Percentiles rank a stretch among this genome's conserved stretches.
Conservation (phyloP, 2,797 vertebrate species). For the Neomorphus geoffroyi region DNA sequence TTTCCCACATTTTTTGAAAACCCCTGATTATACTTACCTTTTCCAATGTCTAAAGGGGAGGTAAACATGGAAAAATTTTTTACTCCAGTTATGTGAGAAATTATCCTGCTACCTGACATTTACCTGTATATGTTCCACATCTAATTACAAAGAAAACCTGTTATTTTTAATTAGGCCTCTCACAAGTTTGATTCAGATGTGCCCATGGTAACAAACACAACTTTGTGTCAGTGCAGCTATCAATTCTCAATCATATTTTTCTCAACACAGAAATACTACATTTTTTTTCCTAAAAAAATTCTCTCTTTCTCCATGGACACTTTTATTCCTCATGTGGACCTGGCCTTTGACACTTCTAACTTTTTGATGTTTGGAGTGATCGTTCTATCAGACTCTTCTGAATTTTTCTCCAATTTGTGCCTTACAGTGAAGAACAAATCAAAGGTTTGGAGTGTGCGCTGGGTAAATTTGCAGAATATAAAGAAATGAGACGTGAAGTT, state of each 20-base stretch:
- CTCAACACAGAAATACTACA: neutral
- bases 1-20: neutral
- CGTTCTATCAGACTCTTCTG: neutral
- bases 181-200: neutral
- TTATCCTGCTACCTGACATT: neutral
- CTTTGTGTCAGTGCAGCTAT: neutral
- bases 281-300: neutral
- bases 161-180: neutral
- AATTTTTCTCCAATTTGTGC: neutral
- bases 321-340: neutral
- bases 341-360: neutral
- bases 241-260: neutral
- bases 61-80: neutral
- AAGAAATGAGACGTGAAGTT: neutral
- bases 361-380: neutral
- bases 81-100: neutral
- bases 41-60: neutral
- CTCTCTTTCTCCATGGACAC: neutral
- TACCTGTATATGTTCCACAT: neutral
- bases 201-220: neutral
- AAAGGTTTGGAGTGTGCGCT: accelerated
- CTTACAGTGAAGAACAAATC: neutral
- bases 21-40: neutral
- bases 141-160: neutral
- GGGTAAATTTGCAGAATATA: neutral